Conservation (phyloP, 2,888 invertebrate genomes). For the Dichetophora obliterata region DNA sequence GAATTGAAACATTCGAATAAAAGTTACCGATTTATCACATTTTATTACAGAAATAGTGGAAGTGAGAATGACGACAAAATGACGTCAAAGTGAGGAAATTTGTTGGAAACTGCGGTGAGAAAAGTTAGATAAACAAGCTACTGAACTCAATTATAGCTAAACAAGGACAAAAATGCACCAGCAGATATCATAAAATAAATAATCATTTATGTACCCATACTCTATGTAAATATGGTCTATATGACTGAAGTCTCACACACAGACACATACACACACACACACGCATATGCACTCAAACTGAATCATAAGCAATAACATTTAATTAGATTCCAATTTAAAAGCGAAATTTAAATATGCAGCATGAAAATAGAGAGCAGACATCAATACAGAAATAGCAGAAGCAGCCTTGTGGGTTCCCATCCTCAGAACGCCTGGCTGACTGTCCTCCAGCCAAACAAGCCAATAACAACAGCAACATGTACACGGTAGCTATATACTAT, state of each 20-base stretch:
- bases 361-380: not conserved
- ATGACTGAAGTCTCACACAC: too few relatives aligned
- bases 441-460: not conserved
- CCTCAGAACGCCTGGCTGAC: not conserved
- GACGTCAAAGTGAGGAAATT: too few relatives aligned
- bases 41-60: too few relatives aligned
- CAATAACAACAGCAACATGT: not conserved
- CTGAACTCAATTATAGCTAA: not conserved
- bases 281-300: not conserved
- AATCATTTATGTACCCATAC: not conserved
- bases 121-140: too few relatives aligned
- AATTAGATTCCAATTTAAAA: slow-evolving; percentile 30
- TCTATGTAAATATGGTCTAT: not conserved
- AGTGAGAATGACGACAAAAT: too few relatives aligned
- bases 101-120: too few relatives aligned
- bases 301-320: slow-evolving; percentile 13
- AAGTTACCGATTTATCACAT: too few relatives aligned
- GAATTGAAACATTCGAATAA: too few relatives aligned
- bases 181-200: not conserved
- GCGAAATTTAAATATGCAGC: slow-evolving; percentile 13
- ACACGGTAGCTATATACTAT: not conserved
- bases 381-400: not conserved
- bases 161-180: not conserved
- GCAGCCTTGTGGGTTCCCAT: not conserved
- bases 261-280: not conserved